Conservation (phyloP, 2,888 invertebrate genomes). For the Lasioglossum figueresi region DNA sequence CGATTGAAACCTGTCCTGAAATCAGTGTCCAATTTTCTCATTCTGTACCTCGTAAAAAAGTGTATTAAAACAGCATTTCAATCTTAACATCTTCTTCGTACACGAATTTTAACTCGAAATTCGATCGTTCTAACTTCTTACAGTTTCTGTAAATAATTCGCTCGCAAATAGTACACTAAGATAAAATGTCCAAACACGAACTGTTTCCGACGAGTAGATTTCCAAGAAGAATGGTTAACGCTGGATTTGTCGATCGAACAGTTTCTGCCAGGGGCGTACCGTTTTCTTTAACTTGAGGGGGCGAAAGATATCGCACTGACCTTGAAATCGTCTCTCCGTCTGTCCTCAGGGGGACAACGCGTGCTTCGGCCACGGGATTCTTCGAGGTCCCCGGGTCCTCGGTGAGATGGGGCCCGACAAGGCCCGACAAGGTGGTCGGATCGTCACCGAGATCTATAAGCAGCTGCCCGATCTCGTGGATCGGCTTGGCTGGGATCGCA, state of each 20-base stretch:
- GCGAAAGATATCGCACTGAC: constrained; percentile 21
- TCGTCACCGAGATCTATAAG: constrained; percentile 44
- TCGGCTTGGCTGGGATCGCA: neutral
- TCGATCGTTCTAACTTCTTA: neutral
- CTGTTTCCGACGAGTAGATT: neutral
- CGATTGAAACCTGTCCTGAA: neutral
- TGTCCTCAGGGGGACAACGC: constrained; percentile 75
- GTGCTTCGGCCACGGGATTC: constrained; percentile 48
- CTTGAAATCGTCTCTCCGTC: constrained; percentile 69
- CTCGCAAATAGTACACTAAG: neutral
- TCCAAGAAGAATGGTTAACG: neutral
- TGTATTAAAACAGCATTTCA: neutral
- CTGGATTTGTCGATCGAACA: neutral
- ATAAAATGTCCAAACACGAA: neutral
- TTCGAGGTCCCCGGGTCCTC: constrained; percentile 54
- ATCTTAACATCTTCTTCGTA: neutral
- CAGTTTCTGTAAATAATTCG: neutral
- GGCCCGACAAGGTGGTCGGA: constrained; percentile 33
- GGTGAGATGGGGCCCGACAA: constrained; percentile 58
- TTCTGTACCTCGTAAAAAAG: neutral
- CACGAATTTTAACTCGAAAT: no score
- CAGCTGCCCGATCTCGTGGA: constrained; percentile 39
- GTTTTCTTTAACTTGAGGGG: constrained; percentile 21
- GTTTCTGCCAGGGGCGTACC: neutral
- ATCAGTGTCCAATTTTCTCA: neutral